Evolutionary conservation across 2,113 vertebrate genomes (phyloP).

Genomic region (Chloropsis cyanopogon): DNA sequence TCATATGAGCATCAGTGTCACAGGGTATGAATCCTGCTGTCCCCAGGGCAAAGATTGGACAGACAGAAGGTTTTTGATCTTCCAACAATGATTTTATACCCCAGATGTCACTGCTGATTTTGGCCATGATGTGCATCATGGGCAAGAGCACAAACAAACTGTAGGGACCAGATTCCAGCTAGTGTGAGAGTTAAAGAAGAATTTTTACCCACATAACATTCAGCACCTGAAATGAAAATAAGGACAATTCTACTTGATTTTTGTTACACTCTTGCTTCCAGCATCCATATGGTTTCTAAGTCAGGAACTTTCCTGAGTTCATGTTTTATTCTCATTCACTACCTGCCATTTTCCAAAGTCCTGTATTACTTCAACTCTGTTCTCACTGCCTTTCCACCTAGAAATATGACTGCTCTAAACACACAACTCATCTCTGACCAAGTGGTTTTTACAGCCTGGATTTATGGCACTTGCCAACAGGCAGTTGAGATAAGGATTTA

Average conservation of each 20-base stretch:
- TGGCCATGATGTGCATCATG: fast-evolving
- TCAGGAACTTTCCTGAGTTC: not conserved
- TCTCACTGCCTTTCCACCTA: not conserved
- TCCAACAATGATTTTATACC: not conserved
- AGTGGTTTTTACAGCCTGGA: not conserved
- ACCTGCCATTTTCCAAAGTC: not conserved
- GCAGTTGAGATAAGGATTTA: not conserved
- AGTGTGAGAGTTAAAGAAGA: not conserved
- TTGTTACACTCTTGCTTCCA: not conserved
- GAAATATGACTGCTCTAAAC: not conserved
- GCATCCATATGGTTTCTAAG: not conserved
- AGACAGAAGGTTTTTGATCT: not conserved
- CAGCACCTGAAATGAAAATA: not conserved
- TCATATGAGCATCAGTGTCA: not conserved
- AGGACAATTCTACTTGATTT: not conserved
- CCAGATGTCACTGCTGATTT: not conserved
- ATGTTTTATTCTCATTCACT: not conserved
- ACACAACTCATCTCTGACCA: not conserved
- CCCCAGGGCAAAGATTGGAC: fast-evolving
- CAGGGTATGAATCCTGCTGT: not conserved
- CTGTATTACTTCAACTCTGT: not conserved
- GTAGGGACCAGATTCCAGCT: not conserved
- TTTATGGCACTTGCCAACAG: not conserved
- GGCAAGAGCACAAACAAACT: not conserved
- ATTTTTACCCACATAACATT: not conserved